Conservation (phyloP, 2,113 vertebrate species). For the Anhinga anhinga region DNA sequence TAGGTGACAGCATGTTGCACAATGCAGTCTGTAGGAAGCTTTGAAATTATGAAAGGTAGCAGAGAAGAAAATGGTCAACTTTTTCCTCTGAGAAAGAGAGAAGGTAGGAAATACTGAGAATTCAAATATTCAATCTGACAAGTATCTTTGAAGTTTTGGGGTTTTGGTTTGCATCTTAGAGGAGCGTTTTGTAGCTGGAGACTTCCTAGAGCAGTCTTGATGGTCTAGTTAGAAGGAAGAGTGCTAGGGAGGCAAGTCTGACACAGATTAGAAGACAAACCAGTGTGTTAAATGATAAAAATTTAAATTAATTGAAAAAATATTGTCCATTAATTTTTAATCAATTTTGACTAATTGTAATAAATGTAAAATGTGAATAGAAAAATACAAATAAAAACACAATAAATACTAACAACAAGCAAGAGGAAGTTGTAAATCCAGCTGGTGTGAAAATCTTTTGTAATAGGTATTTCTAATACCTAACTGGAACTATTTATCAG, state of each 20-base stretch:
- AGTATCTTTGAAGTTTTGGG: neutral
- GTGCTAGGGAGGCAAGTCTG: neutral
- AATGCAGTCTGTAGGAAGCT: neutral
- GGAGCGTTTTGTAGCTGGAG: neutral
- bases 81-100: neutral
- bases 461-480: neutral
- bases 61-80: neutral
- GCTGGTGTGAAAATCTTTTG: fast-evolving
- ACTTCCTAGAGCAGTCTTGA: neutral
- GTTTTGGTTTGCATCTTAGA: neutral
- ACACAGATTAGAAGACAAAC: neutral
- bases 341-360: neutral
- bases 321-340: neutral
- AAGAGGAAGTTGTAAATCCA: neutral
- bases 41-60: neutral
- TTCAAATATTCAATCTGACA: neutral
- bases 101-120: neutral
- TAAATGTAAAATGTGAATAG: neutral
- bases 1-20: neutral
- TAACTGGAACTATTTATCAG: neutral
- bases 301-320: neutral
- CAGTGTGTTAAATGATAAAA: neutral
- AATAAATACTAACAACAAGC: neutral
- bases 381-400: neutral
- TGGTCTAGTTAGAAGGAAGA: neutral